phyloP scores from a whole-genome alignment of 37 sponge, comb jelly and placozoan genomes.

The Axinella damicornis region DNA sequence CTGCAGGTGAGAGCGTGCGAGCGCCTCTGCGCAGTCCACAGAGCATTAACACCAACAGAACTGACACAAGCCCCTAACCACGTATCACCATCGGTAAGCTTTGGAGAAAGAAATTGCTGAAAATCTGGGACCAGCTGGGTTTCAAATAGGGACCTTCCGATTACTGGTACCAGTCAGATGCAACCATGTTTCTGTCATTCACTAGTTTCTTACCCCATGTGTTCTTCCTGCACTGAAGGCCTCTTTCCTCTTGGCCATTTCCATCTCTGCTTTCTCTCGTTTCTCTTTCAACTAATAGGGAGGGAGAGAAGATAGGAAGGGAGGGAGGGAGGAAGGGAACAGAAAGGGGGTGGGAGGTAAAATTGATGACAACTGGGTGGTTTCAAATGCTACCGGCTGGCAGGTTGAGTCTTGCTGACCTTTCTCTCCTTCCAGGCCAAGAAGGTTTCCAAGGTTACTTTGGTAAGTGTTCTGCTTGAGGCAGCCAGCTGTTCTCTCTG shows the following conservation, averaged over 20 bases:
- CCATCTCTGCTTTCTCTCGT: conserved; percentile 61
- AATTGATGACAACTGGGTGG: too few relatives aligned
- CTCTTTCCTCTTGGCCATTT: conserved; percentile 74
- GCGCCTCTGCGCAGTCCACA: too few relatives aligned
- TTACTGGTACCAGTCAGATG: too few relatives aligned
- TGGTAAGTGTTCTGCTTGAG: conserved; percentile 72
- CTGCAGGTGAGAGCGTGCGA: too few relatives aligned
- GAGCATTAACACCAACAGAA: too few relatives aligned
- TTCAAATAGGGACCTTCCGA: too few relatives aligned
- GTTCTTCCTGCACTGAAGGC: conserved; percentile 90
- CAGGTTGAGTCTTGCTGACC: conserved; percentile 30
- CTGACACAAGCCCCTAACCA: not conserved
- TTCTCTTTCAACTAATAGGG: conserved; percentile 73
- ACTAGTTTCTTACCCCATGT: conserved; percentile 60
- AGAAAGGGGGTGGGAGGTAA: not conserved
- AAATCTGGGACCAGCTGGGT: too few relatives aligned
- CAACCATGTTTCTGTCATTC: not conserved
- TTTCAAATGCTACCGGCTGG: too few relatives aligned
- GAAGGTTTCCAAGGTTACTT: conserved; percentile 88
- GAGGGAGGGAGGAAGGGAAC: not conserved
- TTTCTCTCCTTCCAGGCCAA: conserved; percentile 91
- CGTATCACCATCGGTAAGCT: too few relatives aligned
- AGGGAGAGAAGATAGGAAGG: not conserved
- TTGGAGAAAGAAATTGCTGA: too few relatives aligned
- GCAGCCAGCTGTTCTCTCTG: conserved; percentile 75